Conservation (phyloP, 2,888 invertebrate genomes). For the Hydraecia micacea region DNA sequence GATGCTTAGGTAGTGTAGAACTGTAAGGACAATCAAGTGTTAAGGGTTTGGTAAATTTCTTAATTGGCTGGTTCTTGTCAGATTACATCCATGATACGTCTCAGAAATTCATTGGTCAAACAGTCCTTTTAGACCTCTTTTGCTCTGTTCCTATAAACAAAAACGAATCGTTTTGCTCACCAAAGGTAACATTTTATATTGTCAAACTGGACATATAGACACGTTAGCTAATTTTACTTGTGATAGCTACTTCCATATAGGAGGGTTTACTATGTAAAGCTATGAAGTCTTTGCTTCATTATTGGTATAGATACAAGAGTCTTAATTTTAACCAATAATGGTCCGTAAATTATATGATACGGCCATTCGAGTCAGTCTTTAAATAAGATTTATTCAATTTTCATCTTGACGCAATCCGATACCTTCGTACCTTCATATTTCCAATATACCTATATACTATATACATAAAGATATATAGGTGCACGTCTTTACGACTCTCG, state of each 20-base stretch:
- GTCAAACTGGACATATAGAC: not conserved
- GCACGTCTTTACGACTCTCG: constrained; percentile 80
- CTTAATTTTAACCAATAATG: not conserved
- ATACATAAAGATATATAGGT: constrained; percentile 64
- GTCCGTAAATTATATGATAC: not conserved
- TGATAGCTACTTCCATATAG: not conserved
- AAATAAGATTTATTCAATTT: constrained; percentile 35
- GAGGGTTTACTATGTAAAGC: not conserved
- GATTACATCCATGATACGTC: not conserved
- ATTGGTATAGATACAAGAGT: not conserved
- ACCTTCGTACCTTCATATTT: constrained; percentile 53
- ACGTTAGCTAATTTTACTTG: not conserved
- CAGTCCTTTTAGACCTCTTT: not conserved
- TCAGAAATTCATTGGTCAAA: not conserved
- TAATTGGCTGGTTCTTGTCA: not conserved
- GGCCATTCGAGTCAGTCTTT: constrained; percentile 8
- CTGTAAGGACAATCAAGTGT: not conserved
- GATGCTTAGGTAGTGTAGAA: not conserved
- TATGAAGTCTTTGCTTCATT: not conserved
- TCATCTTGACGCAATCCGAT: constrained; percentile 29
- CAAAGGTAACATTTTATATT: too few relatives aligned
- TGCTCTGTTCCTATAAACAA: too few relatives aligned
- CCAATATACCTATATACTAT: constrained; percentile 44
- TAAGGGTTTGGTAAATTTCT: not conserved
- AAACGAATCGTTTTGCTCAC: too few relatives aligned